Evolutionary conservation across 2,797 vertebrate genomes (phyloP).

Genomic region (Meriones psammophilus): DNA sequence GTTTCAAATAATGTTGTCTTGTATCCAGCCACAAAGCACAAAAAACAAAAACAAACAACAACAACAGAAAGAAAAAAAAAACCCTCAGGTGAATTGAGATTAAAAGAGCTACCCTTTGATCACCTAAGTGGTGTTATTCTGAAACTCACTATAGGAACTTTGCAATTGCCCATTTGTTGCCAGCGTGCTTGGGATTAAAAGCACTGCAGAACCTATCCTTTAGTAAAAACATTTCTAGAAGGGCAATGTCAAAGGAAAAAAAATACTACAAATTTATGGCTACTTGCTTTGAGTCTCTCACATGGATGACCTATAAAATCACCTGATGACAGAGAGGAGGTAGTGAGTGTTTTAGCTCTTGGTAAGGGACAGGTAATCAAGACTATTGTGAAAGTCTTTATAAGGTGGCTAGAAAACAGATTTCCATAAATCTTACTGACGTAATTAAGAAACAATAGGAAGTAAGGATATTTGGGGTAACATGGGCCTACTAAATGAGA

Average conservation of each 20-base stretch:
- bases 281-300: slow-evolving; percentile 17
- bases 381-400: background rate
- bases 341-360: background rate
- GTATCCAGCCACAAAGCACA: slow-evolving; percentile 25
- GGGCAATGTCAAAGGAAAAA: background rate
- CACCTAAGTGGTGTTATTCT: background rate
- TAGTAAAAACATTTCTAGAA: background rate
- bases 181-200: slow-evolving; percentile 8
- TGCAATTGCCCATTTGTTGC: background rate
- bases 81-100: background rate
- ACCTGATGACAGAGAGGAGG: background rate
- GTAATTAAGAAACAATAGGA: background rate
- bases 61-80: no score
- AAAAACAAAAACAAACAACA: no score
- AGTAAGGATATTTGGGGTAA: background rate
- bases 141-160: background rate
- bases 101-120: background rate
- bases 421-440: slow-evolving; percentile 7
- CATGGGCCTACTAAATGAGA: background rate
- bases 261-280: background rate
- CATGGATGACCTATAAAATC: background rate
- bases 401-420: background rate
- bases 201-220: background rate
- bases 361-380: background rate
- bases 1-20: slow-evolving; percentile 53